Conservation (phyloP, 2,888 invertebrate genomes). For the Drosophila engyochracea region DNA sequence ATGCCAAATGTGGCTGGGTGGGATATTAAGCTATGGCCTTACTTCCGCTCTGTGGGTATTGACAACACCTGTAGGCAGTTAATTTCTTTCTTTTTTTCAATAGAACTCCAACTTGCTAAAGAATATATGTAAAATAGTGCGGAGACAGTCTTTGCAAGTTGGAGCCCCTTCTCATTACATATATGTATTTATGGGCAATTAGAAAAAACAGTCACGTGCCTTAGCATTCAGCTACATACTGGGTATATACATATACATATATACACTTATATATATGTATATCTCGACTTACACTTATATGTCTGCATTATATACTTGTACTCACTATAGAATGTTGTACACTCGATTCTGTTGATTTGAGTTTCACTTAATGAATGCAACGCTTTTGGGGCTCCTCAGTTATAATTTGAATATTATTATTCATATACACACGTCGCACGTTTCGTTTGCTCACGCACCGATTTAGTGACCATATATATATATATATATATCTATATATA, state of each 20-base stretch:
- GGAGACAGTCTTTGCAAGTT: conserved; percentile 13
- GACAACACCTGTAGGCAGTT: conserved; percentile 1
- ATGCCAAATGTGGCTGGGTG: conserved; percentile 36
- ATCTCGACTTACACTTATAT: conserved; percentile 47
- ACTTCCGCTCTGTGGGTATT: conserved; percentile 55
- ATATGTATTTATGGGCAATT: conserved; percentile 65
- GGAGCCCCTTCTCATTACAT: conserved; percentile 56
- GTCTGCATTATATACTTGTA: conserved; percentile 9
- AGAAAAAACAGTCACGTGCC: conserved; percentile 74
- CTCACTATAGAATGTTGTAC: conserved; percentile 16
- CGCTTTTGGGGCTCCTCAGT: conserved; percentile 21
- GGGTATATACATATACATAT: conserved; percentile 1
- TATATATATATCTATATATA: neutral
- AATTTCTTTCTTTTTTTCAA: neutral
- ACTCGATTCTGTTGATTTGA: conserved; percentile 23
- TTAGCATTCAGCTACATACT: conserved; percentile 24
- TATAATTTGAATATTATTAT: conserved; percentile 77
- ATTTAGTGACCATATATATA: conserved; percentile 55
- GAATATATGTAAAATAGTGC: neutral
- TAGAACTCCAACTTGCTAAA: conserved; percentile 9
- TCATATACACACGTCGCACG: conserved; percentile 68
- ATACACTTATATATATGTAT: conserved; percentile 21
- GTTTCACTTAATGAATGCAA: conserved; percentile 42
- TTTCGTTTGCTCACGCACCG: conserved; percentile 57
- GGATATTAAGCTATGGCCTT: conserved; percentile 25